These are phyloP conservation scores for Montipora foliosa DNA, from an alignment of 64 coral and sea anemone genomes.

Conservation along the genomic window DNA sequence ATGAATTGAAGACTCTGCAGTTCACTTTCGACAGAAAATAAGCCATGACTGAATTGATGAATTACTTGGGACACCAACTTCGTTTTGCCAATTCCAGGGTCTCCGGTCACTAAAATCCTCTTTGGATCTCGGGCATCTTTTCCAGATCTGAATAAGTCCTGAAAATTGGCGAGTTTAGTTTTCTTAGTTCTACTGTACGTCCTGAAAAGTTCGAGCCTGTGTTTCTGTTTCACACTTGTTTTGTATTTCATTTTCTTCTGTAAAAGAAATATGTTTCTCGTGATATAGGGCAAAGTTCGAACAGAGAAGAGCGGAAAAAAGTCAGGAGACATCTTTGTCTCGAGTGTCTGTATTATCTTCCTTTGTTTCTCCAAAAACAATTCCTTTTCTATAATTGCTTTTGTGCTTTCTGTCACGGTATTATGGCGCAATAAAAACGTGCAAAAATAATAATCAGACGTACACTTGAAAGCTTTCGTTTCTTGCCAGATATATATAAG, in stretches of 20 bases:
- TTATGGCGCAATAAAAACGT: conserved; percentile 41
- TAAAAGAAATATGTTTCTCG: conserved; percentile 5
- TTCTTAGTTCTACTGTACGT: conserved; percentile 46
- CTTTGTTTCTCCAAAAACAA: conserved; percentile 39
- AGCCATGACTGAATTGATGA: neutral
- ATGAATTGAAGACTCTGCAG: conserved; percentile 20
- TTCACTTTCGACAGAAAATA: conserved; percentile 15
- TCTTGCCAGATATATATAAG: conserved; percentile 30
- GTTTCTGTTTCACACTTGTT: conserved; percentile 28
- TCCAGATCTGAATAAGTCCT: conserved; percentile 13
- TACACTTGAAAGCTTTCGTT: conserved; percentile 27
- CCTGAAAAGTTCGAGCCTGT: conserved; percentile 34
- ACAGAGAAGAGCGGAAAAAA: neutral
- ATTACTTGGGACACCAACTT: neutral
- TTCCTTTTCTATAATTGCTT: conserved; percentile 25
- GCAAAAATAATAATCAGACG: conserved; percentile 43
- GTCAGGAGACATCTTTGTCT: neutral
- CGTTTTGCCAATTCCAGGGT: conserved; percentile 31
- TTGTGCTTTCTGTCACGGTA: conserved; percentile 9
- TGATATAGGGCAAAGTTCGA: neutral
- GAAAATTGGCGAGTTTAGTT: neutral
- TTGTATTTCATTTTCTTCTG: conserved; percentile 34
- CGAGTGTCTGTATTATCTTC: neutral
- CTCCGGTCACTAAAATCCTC: conserved; percentile 16
- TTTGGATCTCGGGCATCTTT: conserved; percentile 7